A percentile compares a stretch with the other conserved stretches of the same genome.
Evolutionary conservation across 2,113 vertebrate species (phyloP).

Genomic region (Psittacula cyanocephala): DNA sequence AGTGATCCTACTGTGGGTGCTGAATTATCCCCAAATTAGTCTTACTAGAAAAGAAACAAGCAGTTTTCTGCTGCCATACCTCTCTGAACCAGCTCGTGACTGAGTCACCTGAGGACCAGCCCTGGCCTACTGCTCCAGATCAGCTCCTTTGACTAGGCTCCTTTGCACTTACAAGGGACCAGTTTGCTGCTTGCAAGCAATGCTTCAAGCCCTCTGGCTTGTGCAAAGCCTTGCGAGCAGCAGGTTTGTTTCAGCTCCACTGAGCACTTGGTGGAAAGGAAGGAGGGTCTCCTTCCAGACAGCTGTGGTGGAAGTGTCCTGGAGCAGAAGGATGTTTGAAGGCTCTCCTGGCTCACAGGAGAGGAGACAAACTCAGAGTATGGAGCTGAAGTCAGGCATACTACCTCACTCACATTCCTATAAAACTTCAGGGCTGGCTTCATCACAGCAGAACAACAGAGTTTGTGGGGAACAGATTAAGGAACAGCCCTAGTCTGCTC

Average conservation of each 20-base stretch:
- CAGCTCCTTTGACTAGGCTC: neutral
- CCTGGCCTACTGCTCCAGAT: neutral
- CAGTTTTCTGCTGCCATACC: neutral
- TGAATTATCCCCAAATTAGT: neutral
- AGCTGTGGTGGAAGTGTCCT: neutral
- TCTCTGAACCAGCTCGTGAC: neutral
- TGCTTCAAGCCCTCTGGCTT: neutral
- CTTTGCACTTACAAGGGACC: neutral
- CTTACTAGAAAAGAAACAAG: neutral
- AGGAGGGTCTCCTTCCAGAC: neutral
- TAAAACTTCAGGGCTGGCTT: neutral
- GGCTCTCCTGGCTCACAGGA: neutral
- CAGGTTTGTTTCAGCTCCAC: neutral
- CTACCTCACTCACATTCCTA: fast-evolving
- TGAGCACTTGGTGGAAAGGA: neutral
- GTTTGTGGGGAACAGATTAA: neutral
- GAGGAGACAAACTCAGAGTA: neutral
- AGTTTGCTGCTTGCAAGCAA: neutral
- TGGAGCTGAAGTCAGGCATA: neutral
- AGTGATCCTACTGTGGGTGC: neutral
- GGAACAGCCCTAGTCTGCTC: neutral
- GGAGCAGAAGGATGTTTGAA: neutral
- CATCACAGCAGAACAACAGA: neutral
- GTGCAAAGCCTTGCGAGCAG: neutral
- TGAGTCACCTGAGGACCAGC: neutral